Evolutionary conservation across 1,140 invertebrate genomes (phyloP).

Genomic region (Drosophila pachea): DNA sequence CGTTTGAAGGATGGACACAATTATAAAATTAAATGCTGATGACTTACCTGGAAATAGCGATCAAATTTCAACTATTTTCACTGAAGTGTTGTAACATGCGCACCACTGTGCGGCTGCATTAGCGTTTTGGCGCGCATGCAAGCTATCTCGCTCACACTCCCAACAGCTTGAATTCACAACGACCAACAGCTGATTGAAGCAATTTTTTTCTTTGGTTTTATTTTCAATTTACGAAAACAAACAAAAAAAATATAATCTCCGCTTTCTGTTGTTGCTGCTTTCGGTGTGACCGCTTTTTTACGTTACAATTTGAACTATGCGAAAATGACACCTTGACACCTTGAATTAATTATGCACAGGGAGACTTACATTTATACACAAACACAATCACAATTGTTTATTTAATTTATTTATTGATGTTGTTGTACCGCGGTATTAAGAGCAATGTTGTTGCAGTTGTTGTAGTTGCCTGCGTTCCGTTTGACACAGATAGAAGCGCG

Average conservation of each 20-base stretch:
- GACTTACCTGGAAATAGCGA: slow-evolving; percentile 52
- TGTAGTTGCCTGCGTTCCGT: slow-evolving; percentile 34
- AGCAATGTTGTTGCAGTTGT: slow-evolving; percentile 33
- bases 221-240: slow-evolving; percentile 54
- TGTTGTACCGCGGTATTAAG: slow-evolving; percentile 12
- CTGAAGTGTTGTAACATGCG: slow-evolving; percentile 5
- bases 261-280: slow-evolving; percentile 27
- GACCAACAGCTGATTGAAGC: slow-evolving; percentile 59
- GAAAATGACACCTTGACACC: slow-evolving; percentile 41
- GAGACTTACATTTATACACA: slow-evolving; percentile 8
- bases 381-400: slow-evolving; percentile 2
- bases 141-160: slow-evolving; percentile 46
- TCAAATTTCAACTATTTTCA: slow-evolving; percentile 17
- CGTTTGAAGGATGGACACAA: neutral
- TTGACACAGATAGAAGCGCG: slow-evolving; percentile 57
- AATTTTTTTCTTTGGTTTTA: slow-evolving; percentile 34
- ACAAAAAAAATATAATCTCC: slow-evolving; percentile 44
- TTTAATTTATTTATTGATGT: slow-evolving; percentile 38
- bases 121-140: slow-evolving; percentile 57
- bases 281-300: slow-evolving; percentile 31
- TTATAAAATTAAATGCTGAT: slow-evolving; percentile 25
- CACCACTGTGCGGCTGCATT: slow-evolving; percentile 40
- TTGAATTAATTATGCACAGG: slow-evolving; percentile 56
- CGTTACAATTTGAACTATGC: slow-evolving; percentile 44
- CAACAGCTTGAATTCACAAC: slow-evolving; percentile 23